A percentile compares a stretch with the other conserved stretches of the same genome.
phyloP scores from a whole-genome alignment of 2,888 invertebrate genomes.

The Pegoplata infirma region DNA sequence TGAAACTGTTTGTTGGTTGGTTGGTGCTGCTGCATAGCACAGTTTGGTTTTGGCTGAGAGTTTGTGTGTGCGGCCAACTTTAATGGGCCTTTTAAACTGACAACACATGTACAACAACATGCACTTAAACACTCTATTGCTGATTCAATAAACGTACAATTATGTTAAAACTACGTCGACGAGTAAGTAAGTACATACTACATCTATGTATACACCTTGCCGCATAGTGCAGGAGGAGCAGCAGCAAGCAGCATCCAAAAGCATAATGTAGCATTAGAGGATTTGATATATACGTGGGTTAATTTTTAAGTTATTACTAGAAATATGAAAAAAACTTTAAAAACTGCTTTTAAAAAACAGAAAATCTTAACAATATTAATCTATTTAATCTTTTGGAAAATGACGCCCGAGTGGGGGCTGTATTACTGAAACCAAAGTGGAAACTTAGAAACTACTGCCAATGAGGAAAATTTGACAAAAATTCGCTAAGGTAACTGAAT shows the following conservation, averaged over 20 bases:
- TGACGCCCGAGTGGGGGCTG: no score
- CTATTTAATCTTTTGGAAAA: no score
- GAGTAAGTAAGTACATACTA: neutral
- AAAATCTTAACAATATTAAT: no score
- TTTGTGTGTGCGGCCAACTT: neutral
- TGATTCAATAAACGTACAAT: slow-evolving; percentile 43
- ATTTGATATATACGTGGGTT: neutral
- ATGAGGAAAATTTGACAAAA: no score
- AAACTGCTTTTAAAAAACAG: no score
- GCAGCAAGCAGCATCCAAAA: neutral
- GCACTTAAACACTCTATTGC: slow-evolving; percentile 29
- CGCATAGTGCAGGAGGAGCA: neutral
- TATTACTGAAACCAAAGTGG: no score
- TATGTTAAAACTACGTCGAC: slow-evolving; percentile 18
- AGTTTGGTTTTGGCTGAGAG: neutral
- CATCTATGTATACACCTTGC: slow-evolving; percentile 26
- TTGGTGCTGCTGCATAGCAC: neutral
- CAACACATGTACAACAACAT: slow-evolving; percentile 8
- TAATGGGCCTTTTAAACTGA: slow-evolving; percentile 15
- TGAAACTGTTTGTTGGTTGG: no score
- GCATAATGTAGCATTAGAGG: neutral
- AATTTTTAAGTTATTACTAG: neutral
- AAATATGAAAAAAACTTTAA: neutral
- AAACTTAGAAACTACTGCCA: no score
- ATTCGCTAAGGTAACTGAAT: no score